Evolutionary conservation across 2,113 vertebrate genomes (phyloP), one percentile per base, ranked within the genome.

Genomic region (Athene cunicularia): DNA sequence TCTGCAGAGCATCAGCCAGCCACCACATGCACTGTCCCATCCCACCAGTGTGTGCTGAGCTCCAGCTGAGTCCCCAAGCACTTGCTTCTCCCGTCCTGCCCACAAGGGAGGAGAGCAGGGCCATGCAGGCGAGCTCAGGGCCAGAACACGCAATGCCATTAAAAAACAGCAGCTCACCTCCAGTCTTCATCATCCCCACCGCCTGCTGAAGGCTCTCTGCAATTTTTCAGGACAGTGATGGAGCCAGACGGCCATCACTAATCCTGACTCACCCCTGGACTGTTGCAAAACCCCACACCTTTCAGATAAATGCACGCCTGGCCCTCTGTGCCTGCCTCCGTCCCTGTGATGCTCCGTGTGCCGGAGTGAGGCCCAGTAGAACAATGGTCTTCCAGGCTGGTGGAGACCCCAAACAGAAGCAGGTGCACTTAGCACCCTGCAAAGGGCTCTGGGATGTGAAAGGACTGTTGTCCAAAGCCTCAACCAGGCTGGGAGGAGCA

Each of bases 21-120:
- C 22, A 32, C 52, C 13, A 2, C 11, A 14, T 0, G 12, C 23
- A 8, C 4, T 1, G 18, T 14, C 50, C 56, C 49, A 52, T 15
- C 12, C 27, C 26, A 3, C 18, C 10, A 6, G 27, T 62, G 43
- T 0, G 3, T 37, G 47, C 45, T 41, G 59, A 67, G 26, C 59
- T 93, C 45, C 30, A 33, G 30, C 37, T 23, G 11, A 39, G 49
- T 71, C 50, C 50, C 24, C 64, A 22, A 6, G 30, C 28, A 49
- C 80, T 63, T 62, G 9, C 62, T 39, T 47, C 47, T 30, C 56
- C 35, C 23, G 18, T 68, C 53, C 62, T 67, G 39, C 26, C 52
- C 0, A 0, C 0, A 4, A 32, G 53, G 33, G 47, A 53, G 28
- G 28, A 39, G 12, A 39, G 11, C 6, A 1, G 47, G 55, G 23